Evolutionary conservation across 2,113 vertebrate genomes (phyloP).

Genomic region (Nibea coibor): DNA sequence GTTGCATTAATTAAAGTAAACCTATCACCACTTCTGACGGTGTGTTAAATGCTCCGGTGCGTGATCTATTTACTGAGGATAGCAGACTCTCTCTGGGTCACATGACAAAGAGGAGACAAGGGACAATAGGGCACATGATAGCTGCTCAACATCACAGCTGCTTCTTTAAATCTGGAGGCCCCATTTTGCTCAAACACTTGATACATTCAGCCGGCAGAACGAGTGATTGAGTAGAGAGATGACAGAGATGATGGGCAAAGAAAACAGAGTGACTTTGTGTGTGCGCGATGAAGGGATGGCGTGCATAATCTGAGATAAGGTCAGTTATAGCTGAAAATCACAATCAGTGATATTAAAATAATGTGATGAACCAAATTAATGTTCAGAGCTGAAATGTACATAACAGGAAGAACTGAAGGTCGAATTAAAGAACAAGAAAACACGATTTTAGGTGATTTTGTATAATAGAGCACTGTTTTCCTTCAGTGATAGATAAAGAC

Average conservation of each 20-base stretch:
- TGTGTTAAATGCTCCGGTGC: slow-evolving; percentile 15
- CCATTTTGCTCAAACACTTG: not conserved
- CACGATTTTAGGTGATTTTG: not conserved
- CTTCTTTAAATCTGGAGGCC: not conserved
- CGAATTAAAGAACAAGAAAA: slow-evolving; percentile 4
- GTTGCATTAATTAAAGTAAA: not conserved
- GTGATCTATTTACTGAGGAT: slow-evolving; percentile 1
- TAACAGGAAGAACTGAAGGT: slow-evolving; percentile 6
- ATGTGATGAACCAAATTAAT: slow-evolving; percentile 52
- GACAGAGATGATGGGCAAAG: slow-evolving; percentile 22
- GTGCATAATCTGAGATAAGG: slow-evolving; percentile 54
- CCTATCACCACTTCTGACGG: slow-evolving; percentile 19
- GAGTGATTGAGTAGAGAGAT: not conserved
- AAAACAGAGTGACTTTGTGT: slow-evolving; percentile 3
- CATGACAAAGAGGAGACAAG: slow-evolving; percentile 31
- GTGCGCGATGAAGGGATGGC: not conserved
- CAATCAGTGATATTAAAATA: slow-evolving; percentile 70
- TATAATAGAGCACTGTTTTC: not conserved
- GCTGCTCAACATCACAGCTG: slow-evolving; percentile 37
- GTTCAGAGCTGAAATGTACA: slow-evolving; percentile 1
- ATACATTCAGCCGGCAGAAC: not conserved
- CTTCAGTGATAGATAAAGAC: not conserved
- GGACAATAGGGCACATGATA: slow-evolving; percentile 41
- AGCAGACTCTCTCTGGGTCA: slow-evolving; percentile 22
- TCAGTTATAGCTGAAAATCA: slow-evolving; percentile 53